Evolutionary conservation across 2,113 vertebrate genomes (phyloP).

Genomic region (Paradoxurus hermaphroditus): DNA sequence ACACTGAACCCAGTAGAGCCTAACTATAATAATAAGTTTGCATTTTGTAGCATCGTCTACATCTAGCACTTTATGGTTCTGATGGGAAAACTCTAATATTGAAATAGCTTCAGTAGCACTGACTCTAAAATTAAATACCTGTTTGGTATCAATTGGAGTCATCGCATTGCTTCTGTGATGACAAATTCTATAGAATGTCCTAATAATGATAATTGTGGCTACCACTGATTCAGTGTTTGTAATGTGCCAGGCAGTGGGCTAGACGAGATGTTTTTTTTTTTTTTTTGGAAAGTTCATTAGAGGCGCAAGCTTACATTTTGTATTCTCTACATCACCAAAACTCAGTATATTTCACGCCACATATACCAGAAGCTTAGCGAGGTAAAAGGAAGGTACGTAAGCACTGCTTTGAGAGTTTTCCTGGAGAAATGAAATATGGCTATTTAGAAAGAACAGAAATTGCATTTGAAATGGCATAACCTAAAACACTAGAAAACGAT

Average conservation of each 20-base stretch:
- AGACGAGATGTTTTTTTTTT: not conserved
- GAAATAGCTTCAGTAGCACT: not conserved
- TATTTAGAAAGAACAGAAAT: constrained; percentile 3
- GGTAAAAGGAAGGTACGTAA: not conserved
- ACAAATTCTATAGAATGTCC: not conserved
- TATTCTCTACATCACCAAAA: not conserved
- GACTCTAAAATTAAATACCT: constrained; percentile 1
- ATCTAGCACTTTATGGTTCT: not conserved
- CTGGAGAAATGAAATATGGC: not conserved
- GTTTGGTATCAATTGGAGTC: not conserved
- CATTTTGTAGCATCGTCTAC: not conserved
- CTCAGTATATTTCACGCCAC: not conserved
- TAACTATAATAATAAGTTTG: not conserved
- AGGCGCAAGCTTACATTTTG: not conserved
- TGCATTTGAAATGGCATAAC: not conserved
- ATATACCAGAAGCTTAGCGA: not conserved
- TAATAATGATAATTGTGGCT: not conserved
- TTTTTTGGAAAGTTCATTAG: not conserved
- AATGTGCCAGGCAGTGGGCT: not conserved
- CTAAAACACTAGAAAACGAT: constrained; percentile 1
- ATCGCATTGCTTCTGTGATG: not conserved
- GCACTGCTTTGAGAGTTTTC: not conserved
- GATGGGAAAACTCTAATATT: not conserved
- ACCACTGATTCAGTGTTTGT: not conserved
- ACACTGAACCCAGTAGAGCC: not conserved